phyloP scores from a whole-genome alignment of 2,113 vertebrate genomes.

The Sinocyclocheilus anshuiensis region DNA sequence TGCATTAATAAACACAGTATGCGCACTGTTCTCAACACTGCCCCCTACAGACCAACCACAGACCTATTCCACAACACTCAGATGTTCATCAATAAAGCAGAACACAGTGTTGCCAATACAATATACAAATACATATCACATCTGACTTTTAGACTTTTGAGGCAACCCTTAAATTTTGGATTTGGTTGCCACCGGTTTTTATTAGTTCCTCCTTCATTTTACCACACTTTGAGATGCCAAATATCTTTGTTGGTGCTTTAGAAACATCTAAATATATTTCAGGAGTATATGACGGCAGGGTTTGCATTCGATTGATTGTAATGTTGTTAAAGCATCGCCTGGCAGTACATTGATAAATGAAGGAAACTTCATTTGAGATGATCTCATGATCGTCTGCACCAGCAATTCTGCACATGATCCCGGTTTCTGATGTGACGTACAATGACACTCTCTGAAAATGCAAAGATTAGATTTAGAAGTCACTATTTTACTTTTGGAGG shows the following conservation, averaged over 20 bases:
- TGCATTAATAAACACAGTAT: conserved; percentile 59
- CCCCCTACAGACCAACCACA: conserved; percentile 49
- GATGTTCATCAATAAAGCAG: not conserved
- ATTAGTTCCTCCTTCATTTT: not conserved
- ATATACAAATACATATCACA: not conserved
- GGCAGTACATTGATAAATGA: not conserved
- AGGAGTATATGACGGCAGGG: not conserved
- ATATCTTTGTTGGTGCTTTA: conserved; percentile 35
- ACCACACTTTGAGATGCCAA: conserved; percentile 34
- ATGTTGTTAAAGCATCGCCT: not conserved
- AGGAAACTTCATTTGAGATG: conserved; percentile 3
- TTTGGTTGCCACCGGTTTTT: not conserved
- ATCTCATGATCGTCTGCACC: not conserved
- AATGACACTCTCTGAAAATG: not conserved
- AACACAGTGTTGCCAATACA: not conserved
- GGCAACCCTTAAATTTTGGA: not conserved
- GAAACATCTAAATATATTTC: not conserved
- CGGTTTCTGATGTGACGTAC: not conserved
- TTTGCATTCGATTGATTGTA: not conserved
- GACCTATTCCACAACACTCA: not conserved
- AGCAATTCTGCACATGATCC: not conserved
- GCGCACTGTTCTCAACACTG: not conserved
- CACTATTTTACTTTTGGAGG: not conserved
- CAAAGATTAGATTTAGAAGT: not conserved
- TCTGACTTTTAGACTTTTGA: not conserved